These are phyloP conservation scores for Melipona beecheii DNA, from an alignment of 2,888 invertebrate genomes.

Conservation along the genomic window DNA sequence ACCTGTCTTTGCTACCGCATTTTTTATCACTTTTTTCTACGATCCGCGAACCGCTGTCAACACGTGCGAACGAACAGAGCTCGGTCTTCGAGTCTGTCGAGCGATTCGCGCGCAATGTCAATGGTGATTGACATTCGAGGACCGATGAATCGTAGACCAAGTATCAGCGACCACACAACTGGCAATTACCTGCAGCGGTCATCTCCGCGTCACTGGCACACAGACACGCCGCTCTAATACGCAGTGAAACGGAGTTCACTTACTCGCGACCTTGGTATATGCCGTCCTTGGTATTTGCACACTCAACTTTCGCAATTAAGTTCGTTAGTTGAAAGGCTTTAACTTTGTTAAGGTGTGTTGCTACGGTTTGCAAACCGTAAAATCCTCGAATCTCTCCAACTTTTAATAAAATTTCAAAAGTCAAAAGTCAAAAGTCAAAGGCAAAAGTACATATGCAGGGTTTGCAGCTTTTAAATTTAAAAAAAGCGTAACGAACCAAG, in stretches of 20 bases:
- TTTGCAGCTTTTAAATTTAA: too few species aligned
- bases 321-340: not conserved
- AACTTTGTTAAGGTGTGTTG: not conserved
- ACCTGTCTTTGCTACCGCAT: not conserved
- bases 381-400: not conserved
- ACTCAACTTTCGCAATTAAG: not conserved
- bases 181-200: not conserved
- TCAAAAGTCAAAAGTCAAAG: not conserved
- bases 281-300: not conserved
- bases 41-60: constrained; percentile 10
- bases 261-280: not conserved
- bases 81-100: constrained; percentile 22
- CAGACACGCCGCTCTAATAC: not conserved
- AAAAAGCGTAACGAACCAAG: too few species aligned
- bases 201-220: constrained; percentile 17
- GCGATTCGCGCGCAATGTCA: constrained; percentile 24
- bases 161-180: constrained; percentile 21
- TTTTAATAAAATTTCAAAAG: not conserved
- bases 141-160: constrained; percentile 31
- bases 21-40: not conserved
- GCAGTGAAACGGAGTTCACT: not conserved
- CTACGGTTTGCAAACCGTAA: not conserved
- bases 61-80: constrained; percentile 3
- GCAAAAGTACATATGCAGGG: too few species aligned
- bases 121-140: constrained; percentile 31